phyloP scores from a whole-genome alignment of 92 coral and sea anemone species.

The Palythoa caribaeorum region DNA sequence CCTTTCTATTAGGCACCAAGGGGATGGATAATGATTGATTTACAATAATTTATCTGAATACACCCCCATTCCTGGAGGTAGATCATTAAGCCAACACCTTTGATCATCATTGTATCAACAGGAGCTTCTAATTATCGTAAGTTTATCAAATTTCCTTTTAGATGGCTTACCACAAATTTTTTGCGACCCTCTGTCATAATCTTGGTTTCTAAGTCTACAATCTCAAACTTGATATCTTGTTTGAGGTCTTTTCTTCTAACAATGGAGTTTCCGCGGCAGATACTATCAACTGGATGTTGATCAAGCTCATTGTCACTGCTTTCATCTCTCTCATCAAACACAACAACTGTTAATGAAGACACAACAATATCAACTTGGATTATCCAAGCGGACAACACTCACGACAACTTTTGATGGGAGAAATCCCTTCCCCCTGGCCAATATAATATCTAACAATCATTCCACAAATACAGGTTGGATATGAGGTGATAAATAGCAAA shows the following conservation, averaged over 20 bases:
- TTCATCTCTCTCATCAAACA: conserved; percentile 75
- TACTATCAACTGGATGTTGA: conserved; percentile 71
- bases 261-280: conserved; percentile 76
- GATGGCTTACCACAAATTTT: conserved; percentile 77
- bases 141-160: too few relatives aligned
- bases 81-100: too few relatives aligned
- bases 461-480: too few relatives aligned
- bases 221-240: conserved; percentile 74
- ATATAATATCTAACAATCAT: too few relatives aligned
- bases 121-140: not conserved
- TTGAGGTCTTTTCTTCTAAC: conserved; percentile 45
- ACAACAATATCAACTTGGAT: not conserved
- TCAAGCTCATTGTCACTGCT: conserved; percentile 75
- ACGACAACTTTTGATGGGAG: too few relatives aligned
- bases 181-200: conserved; percentile 61
- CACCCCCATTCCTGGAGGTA: too few relatives aligned
- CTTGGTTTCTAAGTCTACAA: conserved; percentile 65
- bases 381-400: not conserved
- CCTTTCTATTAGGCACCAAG: too few relatives aligned
- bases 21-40: too few relatives aligned
- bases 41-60: too few relatives aligned
- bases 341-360: conserved; percentile 47
- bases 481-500: too few relatives aligned
- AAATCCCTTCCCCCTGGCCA: too few relatives aligned
- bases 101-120: not conserved